These are phyloP conservation scores for Eulemur coronatus DNA, from an alignment of 2,797 vertebrate species.

Conservation along the genomic window DNA sequence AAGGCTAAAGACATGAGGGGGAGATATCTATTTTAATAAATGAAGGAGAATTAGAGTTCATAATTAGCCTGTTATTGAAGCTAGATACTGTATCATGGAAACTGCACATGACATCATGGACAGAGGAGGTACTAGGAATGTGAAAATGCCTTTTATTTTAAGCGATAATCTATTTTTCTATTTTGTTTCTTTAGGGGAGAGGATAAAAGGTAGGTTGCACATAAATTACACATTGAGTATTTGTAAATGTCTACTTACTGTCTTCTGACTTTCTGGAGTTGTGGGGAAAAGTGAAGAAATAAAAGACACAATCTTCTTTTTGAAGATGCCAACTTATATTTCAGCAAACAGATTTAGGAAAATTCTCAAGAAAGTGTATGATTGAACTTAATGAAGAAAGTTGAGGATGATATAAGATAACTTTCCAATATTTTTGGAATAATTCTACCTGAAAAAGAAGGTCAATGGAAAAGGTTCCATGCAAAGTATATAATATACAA, in stretches of 20 bases:
- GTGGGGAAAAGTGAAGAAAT: neutral
- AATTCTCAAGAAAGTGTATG: neutral
- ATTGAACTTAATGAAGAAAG: neutral
- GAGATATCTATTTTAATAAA: neutral
- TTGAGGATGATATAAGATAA: neutral
- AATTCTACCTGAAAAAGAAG: neutral
- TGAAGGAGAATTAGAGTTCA: neutral
- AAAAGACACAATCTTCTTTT: neutral
- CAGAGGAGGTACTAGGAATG: neutral
- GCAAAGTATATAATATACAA: neutral
- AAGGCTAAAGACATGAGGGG: neutral
- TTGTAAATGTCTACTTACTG: neutral
- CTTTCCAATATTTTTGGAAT: neutral
- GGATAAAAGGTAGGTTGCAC: neutral
- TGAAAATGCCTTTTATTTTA: neutral
- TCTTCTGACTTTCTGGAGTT: neutral
- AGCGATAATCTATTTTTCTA: neutral
- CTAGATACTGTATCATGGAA: neutral
- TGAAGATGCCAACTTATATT: neutral
- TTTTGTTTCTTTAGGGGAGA: neutral
- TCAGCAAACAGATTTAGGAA: constrained; percentile 2
- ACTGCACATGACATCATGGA: neutral
- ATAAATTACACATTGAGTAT: neutral
- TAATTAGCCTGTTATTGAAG: neutral
- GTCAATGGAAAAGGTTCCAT: neutral